Conservation (phyloP, 2,113 vertebrate species). For the Cynocephalus volans region DNA sequence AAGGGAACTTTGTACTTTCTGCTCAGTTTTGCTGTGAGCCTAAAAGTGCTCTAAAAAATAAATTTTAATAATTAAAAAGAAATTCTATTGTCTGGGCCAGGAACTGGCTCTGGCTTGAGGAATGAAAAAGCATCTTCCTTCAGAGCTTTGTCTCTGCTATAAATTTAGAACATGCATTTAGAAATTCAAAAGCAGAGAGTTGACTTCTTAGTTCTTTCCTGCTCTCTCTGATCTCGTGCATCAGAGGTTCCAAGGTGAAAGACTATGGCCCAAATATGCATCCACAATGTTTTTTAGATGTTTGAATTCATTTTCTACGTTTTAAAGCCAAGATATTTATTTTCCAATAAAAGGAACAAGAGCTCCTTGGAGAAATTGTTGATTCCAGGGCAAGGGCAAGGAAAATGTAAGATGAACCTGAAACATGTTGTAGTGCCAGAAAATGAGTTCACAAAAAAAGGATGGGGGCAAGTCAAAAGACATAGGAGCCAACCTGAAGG, state of each 20-base stretch:
- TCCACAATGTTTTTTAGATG: neutral
- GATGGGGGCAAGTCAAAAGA: neutral
- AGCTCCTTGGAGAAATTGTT: neutral
- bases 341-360: neutral
- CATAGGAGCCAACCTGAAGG: neutral
- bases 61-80: neutral
- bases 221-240: neutral
- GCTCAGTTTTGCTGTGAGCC: neutral
- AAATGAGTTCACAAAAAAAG: neutral
- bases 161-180: neutral
- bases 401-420: neutral
- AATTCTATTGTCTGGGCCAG: neutral
- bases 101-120: neutral
- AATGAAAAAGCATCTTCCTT: neutral
- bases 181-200: neutral
- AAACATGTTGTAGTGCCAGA: neutral
- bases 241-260: neutral
- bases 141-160: neutral
- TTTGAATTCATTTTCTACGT: neutral
- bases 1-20: neutral
- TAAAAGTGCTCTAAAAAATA: neutral
- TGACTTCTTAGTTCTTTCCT: neutral
- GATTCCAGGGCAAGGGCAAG: neutral
- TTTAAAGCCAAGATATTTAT: constrained; percentile 29
- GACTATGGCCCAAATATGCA: neutral